Evolutionary conservation across 2,888 invertebrate species (phyloP).

Genomic region (Frankliniella fusca): DNA sequence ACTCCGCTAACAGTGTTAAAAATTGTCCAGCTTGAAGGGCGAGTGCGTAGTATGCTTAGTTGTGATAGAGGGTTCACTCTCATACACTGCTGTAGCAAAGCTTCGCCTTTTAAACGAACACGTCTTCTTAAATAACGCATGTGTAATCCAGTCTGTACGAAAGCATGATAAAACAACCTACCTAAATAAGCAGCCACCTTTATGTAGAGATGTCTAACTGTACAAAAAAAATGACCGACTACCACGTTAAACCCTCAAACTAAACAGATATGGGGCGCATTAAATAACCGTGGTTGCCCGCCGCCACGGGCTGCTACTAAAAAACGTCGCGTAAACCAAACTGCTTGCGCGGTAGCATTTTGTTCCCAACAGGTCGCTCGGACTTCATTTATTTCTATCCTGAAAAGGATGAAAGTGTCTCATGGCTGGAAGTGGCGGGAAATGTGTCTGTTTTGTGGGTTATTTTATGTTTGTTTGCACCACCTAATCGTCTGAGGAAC

Average conservation of each 20-base stretch:
- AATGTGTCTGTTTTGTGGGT: no score
- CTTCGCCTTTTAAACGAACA: conserved; percentile 22
- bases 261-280: conserved; percentile 12
- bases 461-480: no score
- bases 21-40: background rate
- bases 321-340: conserved; percentile 3
- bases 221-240: background rate
- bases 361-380: background rate
- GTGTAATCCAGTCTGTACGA: conserved; percentile 19
- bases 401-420: no score
- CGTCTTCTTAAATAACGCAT: conserved; percentile 25
- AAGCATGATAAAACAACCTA: conserved; percentile 15
- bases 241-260: background rate
- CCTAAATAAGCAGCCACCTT: conserved; percentile 22
- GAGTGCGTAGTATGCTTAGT: conserved; percentile 21
- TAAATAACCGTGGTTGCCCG: background rate
- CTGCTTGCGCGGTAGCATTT: conserved; percentile 1
- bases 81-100: conserved; percentile 24
- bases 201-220: conserved; percentile 4
- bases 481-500: no score
- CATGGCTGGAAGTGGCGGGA: no score
- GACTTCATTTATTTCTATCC: background rate
- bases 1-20: background rate
- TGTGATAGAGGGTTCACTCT: conserved; percentile 26
- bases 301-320: background rate